Base-by-base conservation (phyloP, 1,140 invertebrate species). In the Aphelenchoides fujianensis region DNA sequence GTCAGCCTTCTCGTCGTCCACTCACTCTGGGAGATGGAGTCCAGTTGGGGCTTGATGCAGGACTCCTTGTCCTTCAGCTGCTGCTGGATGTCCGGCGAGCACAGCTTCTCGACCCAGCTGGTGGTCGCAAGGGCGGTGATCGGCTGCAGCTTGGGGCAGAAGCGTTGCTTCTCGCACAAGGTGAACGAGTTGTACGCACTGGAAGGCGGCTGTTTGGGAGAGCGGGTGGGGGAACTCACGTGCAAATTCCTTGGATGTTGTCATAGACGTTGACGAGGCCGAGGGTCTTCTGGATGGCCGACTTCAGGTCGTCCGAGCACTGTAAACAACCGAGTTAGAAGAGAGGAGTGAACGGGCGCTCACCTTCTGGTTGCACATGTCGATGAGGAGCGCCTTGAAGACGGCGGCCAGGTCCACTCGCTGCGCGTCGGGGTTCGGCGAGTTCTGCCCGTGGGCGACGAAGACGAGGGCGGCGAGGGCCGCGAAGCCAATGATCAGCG, bases 381-480 rank as follows among this genome's bases (percentile, higher is more conserved):
- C 55, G 27, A 59, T 5, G 5, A 7, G 5, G 5, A 59, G 23
- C 5, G 5, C 55, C 19, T 59, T 59, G 55, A 59, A 59, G 19
- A 59, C 55, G 5, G 55, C 55, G 34, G 28, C 23, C 5, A 59
- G 34, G 55, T 59, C 55, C 27, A 59, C 23, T 5, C 55, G 55
- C 5, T 23, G 12, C 19, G 55, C 55, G 34, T 59, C 23, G 55
- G 55, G 55, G 23, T 59, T 59, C 35, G 31, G 23, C 12, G 41
- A 16, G 23, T 23, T 23, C 12, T 12, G 12, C 12, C 12, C 41
- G 41, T 48, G 12, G 41, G 23, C 23, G 41, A 23, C 23, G 23
- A 48, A 23, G 12, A 48, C 12, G 23, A 48, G 41, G 12, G 12
- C 41, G 41, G 23, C 12, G 23, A 48, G 41, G 12, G 41, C 41